Base-by-base conservation (phyloP, 2,113 vertebrate species). In the Monopterus albus region DNA sequence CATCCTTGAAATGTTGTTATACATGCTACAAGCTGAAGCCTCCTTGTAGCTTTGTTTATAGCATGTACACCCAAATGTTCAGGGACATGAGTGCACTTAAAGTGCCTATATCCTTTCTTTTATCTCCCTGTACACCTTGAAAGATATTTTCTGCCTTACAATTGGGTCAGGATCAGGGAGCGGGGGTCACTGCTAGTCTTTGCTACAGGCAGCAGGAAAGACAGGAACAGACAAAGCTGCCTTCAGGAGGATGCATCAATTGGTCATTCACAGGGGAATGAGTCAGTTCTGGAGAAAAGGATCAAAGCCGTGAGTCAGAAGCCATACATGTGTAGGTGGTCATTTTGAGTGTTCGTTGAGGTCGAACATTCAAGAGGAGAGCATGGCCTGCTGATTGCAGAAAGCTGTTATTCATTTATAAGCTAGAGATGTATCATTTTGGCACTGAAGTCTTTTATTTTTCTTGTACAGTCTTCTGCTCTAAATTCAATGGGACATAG, bases 171-270 rank as follows among this genome's bases (percentile, higher is more conserved):
- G 45, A 31, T 58, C 33, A 28, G 56, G 78, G 81, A 74, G 72
- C n/a, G 23, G 62, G 81, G 83, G 89, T 86, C 85, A 79, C 40
- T 38, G 46, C 55, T 55, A 12, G 23, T 61, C 62, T 74, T 71
- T 60, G 77, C 83, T 87, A 51, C 47, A 49, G 84, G 83, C 81
- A 23, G 33, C 56, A 14, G 36, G 61, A 40, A 51, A 61, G 78
- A 78, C 5, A 9, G 49, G 42, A 52, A 52, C 38, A 79, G 67
- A 83, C 73, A 82, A 81, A 75, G 84, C 76, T 56, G 75, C 60
- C 80, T 87, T 84, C 62, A 76, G 57, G 40, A 75, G 45, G 50
- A 35, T n/a, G 15, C 39, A 61, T 83, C 72, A 84, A 75, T 81
- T 62, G 71, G 51, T 29, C 60, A 81, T 84, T 89, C 74, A 81